Evolutionary conservation across 2,113 vertebrate genomes (phyloP).

Genomic region (Ammodytes marinus): DNA sequence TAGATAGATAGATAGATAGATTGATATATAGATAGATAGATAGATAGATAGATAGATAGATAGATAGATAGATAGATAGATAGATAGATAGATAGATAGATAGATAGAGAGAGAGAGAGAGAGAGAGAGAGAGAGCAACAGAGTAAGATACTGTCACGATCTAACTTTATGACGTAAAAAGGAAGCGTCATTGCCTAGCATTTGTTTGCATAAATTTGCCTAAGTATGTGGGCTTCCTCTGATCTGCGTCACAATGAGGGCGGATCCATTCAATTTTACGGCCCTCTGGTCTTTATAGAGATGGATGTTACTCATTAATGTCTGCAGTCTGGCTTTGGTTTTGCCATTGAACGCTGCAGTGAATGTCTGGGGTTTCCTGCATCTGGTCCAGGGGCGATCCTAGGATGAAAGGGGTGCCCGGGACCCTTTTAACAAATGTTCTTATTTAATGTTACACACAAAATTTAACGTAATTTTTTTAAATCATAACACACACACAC

Average conservation of each 20-base stretch:
- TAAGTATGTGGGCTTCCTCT: conserved; percentile 15
- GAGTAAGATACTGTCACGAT: conserved; percentile 33
- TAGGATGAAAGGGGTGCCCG: too few species aligned
- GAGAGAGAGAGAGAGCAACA: background rate
- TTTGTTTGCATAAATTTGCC: conserved; percentile 1
- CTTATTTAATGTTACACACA: too few species aligned
- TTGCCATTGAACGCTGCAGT: conserved; percentile 2
- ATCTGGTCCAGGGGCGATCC: conserved; percentile 11
- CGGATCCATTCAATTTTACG: conserved; percentile 21
- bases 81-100: background rate
- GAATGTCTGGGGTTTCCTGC: background rate
- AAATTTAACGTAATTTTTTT: too few species aligned
- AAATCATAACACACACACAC: too few species aligned
- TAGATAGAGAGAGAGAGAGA: too few species aligned
- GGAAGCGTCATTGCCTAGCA: conserved; percentile 48
- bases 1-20: background rate
- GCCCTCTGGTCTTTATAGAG: conserved; percentile 46
- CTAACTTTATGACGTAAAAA: conserved; percentile 61
- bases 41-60: too few species aligned
- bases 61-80: background rate
- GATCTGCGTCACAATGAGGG: conserved; percentile 39
- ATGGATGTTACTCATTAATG: conserved; percentile 38
- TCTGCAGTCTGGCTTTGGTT: background rate
- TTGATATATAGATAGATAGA: background rate
- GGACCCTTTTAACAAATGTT: too few species aligned